Percentiles rank a stretch among this genome's conserved stretches.
These are phyloP conservation scores for Drosophila koepferae DNA, from an alignment of 2,888 invertebrate species.

Conservation along the genomic window DNA sequence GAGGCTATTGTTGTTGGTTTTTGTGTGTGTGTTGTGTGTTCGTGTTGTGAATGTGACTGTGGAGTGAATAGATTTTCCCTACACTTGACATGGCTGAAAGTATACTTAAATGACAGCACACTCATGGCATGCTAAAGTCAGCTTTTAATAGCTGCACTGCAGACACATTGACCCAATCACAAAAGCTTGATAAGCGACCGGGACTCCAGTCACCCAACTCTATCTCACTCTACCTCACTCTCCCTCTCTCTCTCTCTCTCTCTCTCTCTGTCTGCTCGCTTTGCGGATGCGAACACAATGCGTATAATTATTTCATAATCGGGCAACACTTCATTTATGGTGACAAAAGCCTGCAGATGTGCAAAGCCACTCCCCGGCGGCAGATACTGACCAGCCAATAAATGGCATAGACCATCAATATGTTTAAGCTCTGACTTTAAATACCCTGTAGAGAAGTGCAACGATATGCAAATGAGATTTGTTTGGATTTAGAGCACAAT, in stretches of 20 bases:
- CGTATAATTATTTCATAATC: conserved; percentile 78
- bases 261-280: background rate
- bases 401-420: conserved; percentile 46
- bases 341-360: conserved; percentile 69
- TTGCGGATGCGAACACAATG: conserved; percentile 34
- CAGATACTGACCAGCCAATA: conserved; percentile 41
- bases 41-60: background rate
- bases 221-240: background rate
- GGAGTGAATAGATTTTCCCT: background rate
- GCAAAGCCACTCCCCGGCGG: conserved; percentile 35
- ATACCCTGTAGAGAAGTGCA: conserved; percentile 5
- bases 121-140: conserved; percentile 9
- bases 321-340: conserved; percentile 73
- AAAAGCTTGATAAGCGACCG: conserved; percentile 21
- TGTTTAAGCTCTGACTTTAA: background rate
- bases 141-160: conserved; percentile 26
- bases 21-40: conserved; percentile 12
- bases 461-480: background rate
- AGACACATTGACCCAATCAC: conserved; percentile 54
- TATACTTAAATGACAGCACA: conserved; percentile 31
- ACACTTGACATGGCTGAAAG: conserved; percentile 1
- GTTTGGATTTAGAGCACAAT: no score
- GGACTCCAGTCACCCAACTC: background rate
- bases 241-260: background rate
- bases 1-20: conserved; percentile 20